Evolutionary conservation across 2,888 invertebrate species (phyloP), one percentile per base, ranked within the genome.

Genomic region (Macaria liturata): DNA sequence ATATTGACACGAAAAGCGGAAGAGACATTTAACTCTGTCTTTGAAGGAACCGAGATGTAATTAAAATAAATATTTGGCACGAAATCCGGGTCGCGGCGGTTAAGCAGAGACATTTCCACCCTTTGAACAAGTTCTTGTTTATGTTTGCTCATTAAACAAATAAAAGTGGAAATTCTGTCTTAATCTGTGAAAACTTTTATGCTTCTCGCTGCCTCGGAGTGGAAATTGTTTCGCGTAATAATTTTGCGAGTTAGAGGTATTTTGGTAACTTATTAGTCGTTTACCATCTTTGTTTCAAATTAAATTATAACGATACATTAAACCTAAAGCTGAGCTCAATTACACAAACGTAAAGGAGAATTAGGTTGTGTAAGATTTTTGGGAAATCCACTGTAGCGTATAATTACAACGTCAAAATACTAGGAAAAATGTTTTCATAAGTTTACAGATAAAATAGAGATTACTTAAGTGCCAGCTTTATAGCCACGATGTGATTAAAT

Each of bases 51-150:
- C 76, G 78, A 82, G 84, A 82, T 84, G 86, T 89, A 89, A 91
- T 89, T 91, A 89, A 89, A 89, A 89, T 89, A 90, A 91, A 89
- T 90, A 91, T 90, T 91, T 89, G 89, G 84, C 86, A 80, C 82
- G 78, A 85, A 89, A 90, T 88, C 88, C 83, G 85, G 87, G 87
- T 83, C 81, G 81, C 76, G 75, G 86, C 76, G 88, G 88, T 88
- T 89, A 87, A 84, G 86, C 81, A 81, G 83, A 86, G 87, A 86
- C 87, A 84, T 89, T 88, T 80, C 80, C 81, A 84, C 86, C 87
- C 90, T 90, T 90, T 91, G 90, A 89, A 84, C 83, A 86, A 90
- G 80, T 90, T 88, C 81, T 83, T 90, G 88, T 91, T 91, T 89
- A 83, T 86, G 86, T 89, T 90, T 86, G 82, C 88, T 87, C 85